Base-by-base conservation (phyloP, 2,113 vertebrate species). In the Epinephelus cyanopodus region DNA sequence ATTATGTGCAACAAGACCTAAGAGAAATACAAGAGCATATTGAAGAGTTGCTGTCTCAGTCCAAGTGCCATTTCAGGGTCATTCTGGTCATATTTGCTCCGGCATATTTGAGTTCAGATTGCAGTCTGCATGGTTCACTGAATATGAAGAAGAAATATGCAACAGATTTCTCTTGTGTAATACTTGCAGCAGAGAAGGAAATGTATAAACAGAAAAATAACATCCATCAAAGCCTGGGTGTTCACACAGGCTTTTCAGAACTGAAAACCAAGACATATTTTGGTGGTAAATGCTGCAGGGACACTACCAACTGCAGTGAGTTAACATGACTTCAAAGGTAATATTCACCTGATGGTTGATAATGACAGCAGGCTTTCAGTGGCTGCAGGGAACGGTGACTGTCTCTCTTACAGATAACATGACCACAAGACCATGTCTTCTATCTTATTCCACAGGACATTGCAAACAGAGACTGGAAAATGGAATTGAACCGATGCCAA, bases 341-440 rank as follows among this genome's bases (percentile, higher is more conserved):
- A 84, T 70, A 33, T 63, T 78, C n/a, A 70, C 65, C 57, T 75
- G 52, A 79, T 78, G 77, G 61, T 58, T 64, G 21, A 83, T 71
- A 76, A 79, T 27, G 27, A 45, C 66, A 53, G 45, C 79, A 17
- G 48, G 45, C 39, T 58, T 87, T 82, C 25, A 66, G 27, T 25
- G 29, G 33, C 77, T 76, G 58, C 27, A 45, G 78, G 50, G 62
- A 39, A 63, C 23, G 37, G 19, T 68, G 39, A 75, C 65, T 3
- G 18, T 50, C 33, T 37, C 33, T 71, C 27, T 39, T n/a, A 68
- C 27, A 84, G 84, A 85, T 70, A 79, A 69, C 45, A 53, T 3
- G 42, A 42, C 66, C 57, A 69, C 48, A 42, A 42, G 23, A 69
- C 23, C 33, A 54, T n/a, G 58, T 21, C 48, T 60, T 79, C 37